These are phyloP conservation scores for Aphelocoma coerulescens DNA, from an alignment of 2,113 vertebrate species.

Conservation along the genomic window DNA sequence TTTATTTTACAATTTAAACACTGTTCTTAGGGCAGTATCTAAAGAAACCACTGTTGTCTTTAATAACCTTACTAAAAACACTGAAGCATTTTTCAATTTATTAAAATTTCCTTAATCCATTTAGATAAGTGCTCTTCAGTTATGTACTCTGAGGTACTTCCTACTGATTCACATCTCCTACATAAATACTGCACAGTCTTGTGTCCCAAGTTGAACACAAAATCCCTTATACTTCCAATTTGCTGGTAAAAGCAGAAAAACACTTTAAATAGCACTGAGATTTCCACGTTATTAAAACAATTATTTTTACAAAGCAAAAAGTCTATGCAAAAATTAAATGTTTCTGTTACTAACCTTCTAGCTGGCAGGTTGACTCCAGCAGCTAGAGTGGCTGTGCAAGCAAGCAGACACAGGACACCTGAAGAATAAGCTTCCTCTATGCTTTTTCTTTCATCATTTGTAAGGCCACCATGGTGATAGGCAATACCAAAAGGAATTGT, in stretches of 20 bases:
- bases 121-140: background rate
- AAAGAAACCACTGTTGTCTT: background rate
- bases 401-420: constrained; percentile 87
- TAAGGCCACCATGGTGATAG: constrained; percentile 94
- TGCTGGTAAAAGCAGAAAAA: background rate
- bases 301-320: background rate
- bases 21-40: background rate
- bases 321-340: background rate
- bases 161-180: background rate
- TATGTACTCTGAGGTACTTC: background rate
- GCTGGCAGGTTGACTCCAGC: constrained; percentile 95
- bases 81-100: background rate
- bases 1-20: background rate
- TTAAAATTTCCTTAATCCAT: background rate
- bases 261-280: background rate
- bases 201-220: background rate
- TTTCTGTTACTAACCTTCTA: constrained; percentile 79
- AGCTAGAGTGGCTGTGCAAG: constrained; percentile 94
- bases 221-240: background rate
- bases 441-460: constrained; percentile 84
- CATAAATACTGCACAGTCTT: background rate
- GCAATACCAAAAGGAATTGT: constrained; percentile 89
- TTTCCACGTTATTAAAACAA: background rate
- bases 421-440: constrained; percentile 89
- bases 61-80: background rate